phyloP scores from a whole-genome alignment of 2,888 invertebrate species.

The Dione juno region DNA sequence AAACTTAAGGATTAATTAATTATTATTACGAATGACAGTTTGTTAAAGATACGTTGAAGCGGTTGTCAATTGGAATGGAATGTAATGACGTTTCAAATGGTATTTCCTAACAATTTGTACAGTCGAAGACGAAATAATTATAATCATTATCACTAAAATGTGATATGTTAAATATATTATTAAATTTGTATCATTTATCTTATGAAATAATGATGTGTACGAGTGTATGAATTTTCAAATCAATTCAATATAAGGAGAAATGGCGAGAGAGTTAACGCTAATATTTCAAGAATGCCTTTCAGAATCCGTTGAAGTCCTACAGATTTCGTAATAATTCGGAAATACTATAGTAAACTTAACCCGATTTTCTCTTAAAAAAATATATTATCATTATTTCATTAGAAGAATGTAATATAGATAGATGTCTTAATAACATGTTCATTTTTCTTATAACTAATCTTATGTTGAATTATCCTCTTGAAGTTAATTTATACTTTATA shows the following conservation, averaged over 20 bases:
- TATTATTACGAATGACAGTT: conserved; percentile 19
- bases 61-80: conserved; percentile 42
- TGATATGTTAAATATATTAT: conserved; percentile 57
- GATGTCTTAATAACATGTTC: conserved; percentile 43
- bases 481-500: background rate
- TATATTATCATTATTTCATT: conserved; percentile 6
- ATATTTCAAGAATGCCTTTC: background rate
- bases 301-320: background rate
- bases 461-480: background rate
- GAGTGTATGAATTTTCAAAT: no score
- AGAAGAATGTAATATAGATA: conserved; percentile 27
- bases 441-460: conserved; percentile 16
- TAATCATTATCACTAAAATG: conserved; percentile 65
- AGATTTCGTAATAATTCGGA: background rate
- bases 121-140: conserved; percentile 42
- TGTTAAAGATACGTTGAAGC: conserved; percentile 28
- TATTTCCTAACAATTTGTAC: conserved; percentile 55
- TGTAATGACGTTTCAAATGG: conserved; percentile 45
- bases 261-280: background rate
- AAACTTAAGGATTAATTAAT: conserved; percentile 16
- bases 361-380: background rate
- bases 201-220: conserved; percentile 7
- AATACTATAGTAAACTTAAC: background rate
- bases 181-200: conserved; percentile 36
- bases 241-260: no score